phyloP scores from a whole-genome alignment of 1,140 invertebrate genomes.

The Schlechtendalia chinensis region DNA sequence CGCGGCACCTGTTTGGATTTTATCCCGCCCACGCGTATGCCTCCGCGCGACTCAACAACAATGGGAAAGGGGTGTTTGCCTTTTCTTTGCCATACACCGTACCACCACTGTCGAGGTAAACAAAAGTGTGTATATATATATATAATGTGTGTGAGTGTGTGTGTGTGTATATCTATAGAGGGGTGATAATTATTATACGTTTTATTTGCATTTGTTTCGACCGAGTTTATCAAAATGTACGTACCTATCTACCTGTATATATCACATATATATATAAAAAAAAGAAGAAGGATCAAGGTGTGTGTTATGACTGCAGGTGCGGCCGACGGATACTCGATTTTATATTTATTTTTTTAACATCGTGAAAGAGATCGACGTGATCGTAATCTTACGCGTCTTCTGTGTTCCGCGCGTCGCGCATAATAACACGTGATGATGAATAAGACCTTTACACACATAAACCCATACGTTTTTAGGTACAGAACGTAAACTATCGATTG shows the following conservation, averaged over 20 bases:
- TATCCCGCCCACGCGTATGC: conserved; percentile 44
- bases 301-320: conserved; percentile 13
- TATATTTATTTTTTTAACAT: conserved; percentile 2
- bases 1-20: conserved; percentile 47
- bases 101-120: conserved; percentile 15
- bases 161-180: not conserved
- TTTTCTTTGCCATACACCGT: conserved; percentile 35
- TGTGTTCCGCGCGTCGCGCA: conserved; percentile 13
- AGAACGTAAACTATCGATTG: conserved; percentile 16
- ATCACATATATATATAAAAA: not conserved
- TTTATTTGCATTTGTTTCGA: conserved; percentile 40
- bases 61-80: conserved; percentile 45
- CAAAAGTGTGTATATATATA: conserved; percentile 15
- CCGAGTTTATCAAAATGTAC: conserved; percentile 27
- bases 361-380: conserved; percentile 14
- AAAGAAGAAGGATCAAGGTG: conserved; percentile 13
- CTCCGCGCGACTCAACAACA: conserved; percentile 18
- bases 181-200: conserved; percentile 41
- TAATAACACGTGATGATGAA: conserved; percentile 7
- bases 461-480: not conserved
- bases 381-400: conserved; percentile 18
- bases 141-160: not conserved
- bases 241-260: not conserved
- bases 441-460: no score
- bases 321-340: not conserved